Conservation (phyloP, 2,113 vertebrate species). For the Mesoclemmys tuberculata region DNA sequence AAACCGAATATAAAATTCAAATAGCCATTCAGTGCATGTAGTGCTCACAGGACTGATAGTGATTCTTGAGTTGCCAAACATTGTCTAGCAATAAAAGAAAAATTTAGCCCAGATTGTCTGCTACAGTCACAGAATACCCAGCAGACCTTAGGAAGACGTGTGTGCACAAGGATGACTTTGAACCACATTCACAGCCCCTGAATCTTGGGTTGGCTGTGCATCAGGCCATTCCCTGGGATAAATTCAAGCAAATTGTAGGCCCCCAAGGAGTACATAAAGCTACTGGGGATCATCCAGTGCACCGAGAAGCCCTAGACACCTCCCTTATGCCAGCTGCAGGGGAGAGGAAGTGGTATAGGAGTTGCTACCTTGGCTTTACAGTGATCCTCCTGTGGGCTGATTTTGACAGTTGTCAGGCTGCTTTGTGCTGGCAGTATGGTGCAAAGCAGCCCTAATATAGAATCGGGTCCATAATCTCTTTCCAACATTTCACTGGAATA, state of each 20-base stretch:
- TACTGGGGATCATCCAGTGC: background rate
- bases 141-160: background rate
- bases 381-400: background rate
- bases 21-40: background rate
- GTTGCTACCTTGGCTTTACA: background rate
- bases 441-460: background rate
- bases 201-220: background rate
- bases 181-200: no score
- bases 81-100: background rate
- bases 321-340: background rate
- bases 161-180: no score
- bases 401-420: background rate
- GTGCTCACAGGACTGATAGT: background rate
- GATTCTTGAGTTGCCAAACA: background rate
- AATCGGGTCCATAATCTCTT: background rate
- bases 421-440: background rate
- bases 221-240: background rate
- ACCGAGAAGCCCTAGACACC: background rate
- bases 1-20: background rate
- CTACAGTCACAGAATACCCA: rapidly evolving
- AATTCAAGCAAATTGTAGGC: background rate
- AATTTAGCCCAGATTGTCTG: background rate
- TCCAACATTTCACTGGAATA: background rate
- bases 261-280: background rate
- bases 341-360: background rate